Evolutionary conservation across 2,113 vertebrate species (phyloP).

Genomic region (Euleptes europaea): DNA sequence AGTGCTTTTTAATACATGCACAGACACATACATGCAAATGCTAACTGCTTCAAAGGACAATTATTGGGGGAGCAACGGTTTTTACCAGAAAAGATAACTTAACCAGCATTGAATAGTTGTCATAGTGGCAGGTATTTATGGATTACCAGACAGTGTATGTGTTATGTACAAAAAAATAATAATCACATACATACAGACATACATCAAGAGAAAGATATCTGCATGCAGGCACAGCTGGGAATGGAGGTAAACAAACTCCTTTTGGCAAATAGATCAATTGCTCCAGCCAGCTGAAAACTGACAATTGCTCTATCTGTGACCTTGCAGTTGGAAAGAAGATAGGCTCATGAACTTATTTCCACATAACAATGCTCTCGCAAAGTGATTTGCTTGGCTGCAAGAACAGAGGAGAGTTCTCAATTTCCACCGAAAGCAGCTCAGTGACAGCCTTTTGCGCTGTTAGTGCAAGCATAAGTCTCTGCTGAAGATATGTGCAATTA

Average conservation of each 20-base stretch:
- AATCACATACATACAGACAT: background rate
- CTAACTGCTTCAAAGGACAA: constrained; percentile 24
- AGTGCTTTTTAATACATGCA: constrained; percentile 39
- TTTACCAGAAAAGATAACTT: constrained; percentile 58
- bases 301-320: constrained; percentile 73
- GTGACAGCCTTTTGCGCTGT: constrained; percentile 76
- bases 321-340: constrained; percentile 75
- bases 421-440: constrained; percentile 66
- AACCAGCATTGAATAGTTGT: constrained; percentile 65
- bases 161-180: constrained; percentile 27
- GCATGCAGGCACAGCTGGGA: background rate
- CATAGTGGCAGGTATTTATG: constrained; percentile 57
- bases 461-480: constrained; percentile 72
- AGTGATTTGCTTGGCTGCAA: constrained; percentile 81
- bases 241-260: constrained; percentile 55
- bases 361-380: constrained; percentile 76
- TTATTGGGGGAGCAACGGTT: constrained; percentile 62
- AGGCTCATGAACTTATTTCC: constrained; percentile 78
- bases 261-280: constrained; percentile 61
- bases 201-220: constrained; percentile 35
- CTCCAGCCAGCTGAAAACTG: constrained; percentile 68
- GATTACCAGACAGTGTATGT: constrained; percentile 59
- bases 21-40: constrained; percentile 4
- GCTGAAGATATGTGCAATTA: constrained; percentile 78
- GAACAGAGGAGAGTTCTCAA: constrained; percentile 68